Evolutionary conservation across 2,888 invertebrate genomes (phyloP).

Genomic region (Patella ulyssiponensis): DNA sequence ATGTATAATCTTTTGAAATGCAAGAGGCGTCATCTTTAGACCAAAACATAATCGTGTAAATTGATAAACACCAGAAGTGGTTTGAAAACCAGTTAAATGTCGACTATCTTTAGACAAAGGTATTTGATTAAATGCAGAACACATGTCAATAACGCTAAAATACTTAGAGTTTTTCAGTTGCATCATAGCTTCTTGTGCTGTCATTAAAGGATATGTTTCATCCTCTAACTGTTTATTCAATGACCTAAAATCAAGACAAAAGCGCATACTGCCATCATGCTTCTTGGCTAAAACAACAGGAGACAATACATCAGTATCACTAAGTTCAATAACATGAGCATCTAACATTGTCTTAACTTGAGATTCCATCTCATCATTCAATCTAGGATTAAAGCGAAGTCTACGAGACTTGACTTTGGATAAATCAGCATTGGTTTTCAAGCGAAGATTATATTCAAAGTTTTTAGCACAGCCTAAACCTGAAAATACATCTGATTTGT

Average conservation of each 20-base stretch:
- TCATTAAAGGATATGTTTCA: conserved; percentile 5
- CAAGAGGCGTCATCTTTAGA: too few species aligned
- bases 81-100: too few species aligned
- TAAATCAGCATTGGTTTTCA: background rate
- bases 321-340: background rate
- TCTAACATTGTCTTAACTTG: conserved; percentile 2
- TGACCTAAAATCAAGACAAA: conserved; percentile 4
- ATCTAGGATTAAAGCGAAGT: background rate
- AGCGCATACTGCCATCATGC: background rate
- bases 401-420: background rate
- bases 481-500: background rate
- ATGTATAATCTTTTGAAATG: too few species aligned
- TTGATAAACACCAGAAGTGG: too few species aligned
- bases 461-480: background rate
- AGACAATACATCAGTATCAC: background rate
- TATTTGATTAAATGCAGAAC: too few species aligned
- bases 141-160: too few species aligned
- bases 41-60: too few species aligned
- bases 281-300: conserved; percentile 1
- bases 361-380: conserved; percentile 4
- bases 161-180: background rate
- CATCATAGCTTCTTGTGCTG: background rate
- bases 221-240: background rate
- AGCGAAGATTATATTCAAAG: background rate
- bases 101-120: too few species aligned